These are phyloP conservation scores for Rhizomys pruinosus DNA, from an alignment of 2,113 vertebrate genomes.

Conservation along the genomic window DNA sequence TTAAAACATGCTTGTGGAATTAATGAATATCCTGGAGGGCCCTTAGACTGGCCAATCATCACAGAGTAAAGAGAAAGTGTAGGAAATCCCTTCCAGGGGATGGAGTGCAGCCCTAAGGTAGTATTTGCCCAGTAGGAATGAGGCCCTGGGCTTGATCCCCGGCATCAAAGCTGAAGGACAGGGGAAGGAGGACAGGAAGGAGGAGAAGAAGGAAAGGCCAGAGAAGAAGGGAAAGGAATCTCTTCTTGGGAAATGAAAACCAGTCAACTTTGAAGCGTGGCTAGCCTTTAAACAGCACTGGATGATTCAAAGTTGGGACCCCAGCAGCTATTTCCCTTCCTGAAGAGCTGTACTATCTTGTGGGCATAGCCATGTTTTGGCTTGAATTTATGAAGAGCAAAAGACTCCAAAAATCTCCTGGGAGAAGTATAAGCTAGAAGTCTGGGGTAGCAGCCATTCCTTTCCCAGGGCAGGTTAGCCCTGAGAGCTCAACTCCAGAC, in stretches of 20 bases:
- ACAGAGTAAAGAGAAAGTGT: background rate
- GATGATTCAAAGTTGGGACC: background rate
- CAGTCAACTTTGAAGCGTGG: background rate
- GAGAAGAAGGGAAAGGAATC: background rate
- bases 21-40: background rate
- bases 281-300: background rate
- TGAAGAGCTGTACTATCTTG: background rate
- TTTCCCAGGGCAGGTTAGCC: background rate
- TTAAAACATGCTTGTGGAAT: background rate
- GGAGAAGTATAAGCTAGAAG: background rate
- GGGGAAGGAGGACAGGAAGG: background rate
- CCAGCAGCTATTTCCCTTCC: background rate
- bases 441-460: background rate
- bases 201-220: fast-evolving
- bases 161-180: background rate
- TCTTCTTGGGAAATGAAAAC: background rate
- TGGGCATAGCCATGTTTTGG: background rate
- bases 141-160: background rate
- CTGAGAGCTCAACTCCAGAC: background rate
- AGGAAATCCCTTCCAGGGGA: background rate
- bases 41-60: background rate
- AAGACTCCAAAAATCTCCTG: conserved; percentile 31
- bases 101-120: no score
- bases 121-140: background rate
- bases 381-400: background rate